phyloP scores from a whole-genome alignment of 2,888 invertebrate genomes.

The Drosophila aldrichi region DNA sequence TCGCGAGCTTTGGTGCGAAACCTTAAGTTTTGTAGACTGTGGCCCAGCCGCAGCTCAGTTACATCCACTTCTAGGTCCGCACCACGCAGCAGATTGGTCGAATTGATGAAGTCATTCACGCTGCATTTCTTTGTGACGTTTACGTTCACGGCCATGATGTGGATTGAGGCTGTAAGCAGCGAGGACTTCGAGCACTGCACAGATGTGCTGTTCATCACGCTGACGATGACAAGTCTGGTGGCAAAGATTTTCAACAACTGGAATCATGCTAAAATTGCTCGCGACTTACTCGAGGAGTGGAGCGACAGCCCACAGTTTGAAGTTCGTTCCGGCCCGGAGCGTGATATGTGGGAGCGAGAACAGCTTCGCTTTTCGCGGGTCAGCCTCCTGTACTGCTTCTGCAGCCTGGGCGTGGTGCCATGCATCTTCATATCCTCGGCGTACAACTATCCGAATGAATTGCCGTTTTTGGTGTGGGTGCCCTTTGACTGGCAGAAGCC shows the following conservation, averaged over 20 bases:
- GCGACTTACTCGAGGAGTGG: slow-evolving; percentile 51
- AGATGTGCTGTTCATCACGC: slow-evolving; percentile 44
- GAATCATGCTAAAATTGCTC: slow-evolving; percentile 34
- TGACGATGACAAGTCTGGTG: slow-evolving; percentile 45
- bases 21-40: slow-evolving; percentile 29
- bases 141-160: slow-evolving; percentile 39
- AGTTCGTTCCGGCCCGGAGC: slow-evolving; percentile 24
- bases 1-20: slow-evolving; percentile 29
- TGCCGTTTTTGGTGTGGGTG: slow-evolving; percentile 56
- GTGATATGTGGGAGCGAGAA: slow-evolving; percentile 34
- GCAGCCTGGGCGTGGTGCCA: slow-evolving; percentile 43
- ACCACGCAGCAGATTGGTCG: not conserved
- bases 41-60: slow-evolving; percentile 23
- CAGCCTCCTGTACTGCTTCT: slow-evolving; percentile 20
- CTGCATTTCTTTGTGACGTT: slow-evolving; percentile 30
- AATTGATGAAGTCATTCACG: slow-evolving; percentile 20
- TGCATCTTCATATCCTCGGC: slow-evolving; percentile 34
- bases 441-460: slow-evolving; percentile 40
- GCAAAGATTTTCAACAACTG: slow-evolving; percentile 53
- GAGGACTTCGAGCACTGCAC: slow-evolving; percentile 45
- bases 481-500: slow-evolving; percentile 53
- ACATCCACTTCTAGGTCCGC: not conserved
- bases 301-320: slow-evolving; percentile 22
- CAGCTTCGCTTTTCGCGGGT: slow-evolving; percentile 39
- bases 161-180: slow-evolving; percentile 51